Conservation (phyloP, 2,797 vertebrate genomes). For the Danio kyathit region DNA sequence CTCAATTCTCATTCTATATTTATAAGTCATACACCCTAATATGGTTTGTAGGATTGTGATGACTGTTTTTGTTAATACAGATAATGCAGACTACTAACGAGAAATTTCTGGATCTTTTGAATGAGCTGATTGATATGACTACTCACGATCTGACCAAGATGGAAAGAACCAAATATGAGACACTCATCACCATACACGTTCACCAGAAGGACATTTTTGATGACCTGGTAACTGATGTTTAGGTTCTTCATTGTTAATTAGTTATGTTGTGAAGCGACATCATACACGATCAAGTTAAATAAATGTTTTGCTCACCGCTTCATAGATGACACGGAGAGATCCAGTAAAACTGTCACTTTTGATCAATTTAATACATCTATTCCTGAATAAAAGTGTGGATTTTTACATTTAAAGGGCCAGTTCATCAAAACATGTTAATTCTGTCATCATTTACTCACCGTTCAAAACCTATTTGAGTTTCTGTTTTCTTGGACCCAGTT, state of each 20-base stretch:
- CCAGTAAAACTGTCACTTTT: neutral
- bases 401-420: too few species aligned
- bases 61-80: conserved; percentile 62
- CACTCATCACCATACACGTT: conserved; percentile 89
- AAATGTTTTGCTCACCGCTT: neutral
- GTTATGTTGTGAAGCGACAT: too few species aligned
- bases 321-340: neutral
- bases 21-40: neutral
- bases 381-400: neutral
- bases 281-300: too few species aligned
- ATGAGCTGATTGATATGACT: conserved; percentile 87
- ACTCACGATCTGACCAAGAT: conserved; percentile 83
- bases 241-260: neutral
- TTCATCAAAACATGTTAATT: too few species aligned
- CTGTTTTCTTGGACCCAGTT: too few species aligned
- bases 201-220: conserved; percentile 91
- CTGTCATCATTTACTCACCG: too few species aligned
- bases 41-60: neutral
- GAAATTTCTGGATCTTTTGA: conserved; percentile 86
- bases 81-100: conserved; percentile 85
- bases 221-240: conserved; percentile 77
- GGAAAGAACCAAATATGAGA: conserved; percentile 87
- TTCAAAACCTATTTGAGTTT: too few species aligned
- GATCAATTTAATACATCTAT: neutral
- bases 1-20: too few species aligned